A percentile compares a stretch with the other conserved stretches of the same genome.
phyloP scores from a whole-genome alignment of 2,113 vertebrate species.

The Psettodes erumei region DNA sequence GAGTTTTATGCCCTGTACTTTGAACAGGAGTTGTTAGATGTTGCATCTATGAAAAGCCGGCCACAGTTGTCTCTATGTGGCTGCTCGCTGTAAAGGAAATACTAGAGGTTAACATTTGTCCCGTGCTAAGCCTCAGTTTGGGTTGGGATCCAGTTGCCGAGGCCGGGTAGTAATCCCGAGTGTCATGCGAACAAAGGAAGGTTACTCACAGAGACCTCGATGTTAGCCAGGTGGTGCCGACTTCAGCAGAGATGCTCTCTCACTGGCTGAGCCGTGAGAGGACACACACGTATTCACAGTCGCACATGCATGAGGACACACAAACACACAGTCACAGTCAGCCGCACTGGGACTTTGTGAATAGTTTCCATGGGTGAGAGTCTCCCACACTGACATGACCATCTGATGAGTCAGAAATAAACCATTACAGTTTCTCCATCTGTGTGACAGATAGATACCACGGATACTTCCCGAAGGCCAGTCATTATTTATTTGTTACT shows the following conservation, averaged over 20 bases:
- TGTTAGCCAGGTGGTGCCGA: constrained; percentile 17
- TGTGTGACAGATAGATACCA: constrained; percentile 69
- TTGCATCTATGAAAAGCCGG: constrained; percentile 1
- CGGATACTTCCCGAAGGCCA: constrained; percentile 54
- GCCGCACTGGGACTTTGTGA: constrained; percentile 51
- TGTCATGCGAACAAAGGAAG: constrained; percentile 10
- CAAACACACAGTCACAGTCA: constrained; percentile 25
- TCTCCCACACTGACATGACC: constrained; percentile 59
- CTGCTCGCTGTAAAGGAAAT: neutral
- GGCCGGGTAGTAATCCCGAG: neutral
- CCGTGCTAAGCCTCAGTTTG: constrained; percentile 2
- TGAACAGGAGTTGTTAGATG: neutral
- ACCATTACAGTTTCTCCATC: constrained; percentile 66
- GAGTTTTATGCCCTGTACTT: neutral
- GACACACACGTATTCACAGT: neutral
- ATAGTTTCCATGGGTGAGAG: constrained; percentile 70
- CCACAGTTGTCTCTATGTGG: neutral
- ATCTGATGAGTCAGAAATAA: constrained; percentile 71
- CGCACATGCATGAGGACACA: constrained; percentile 23
- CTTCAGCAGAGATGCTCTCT: constrained; percentile 18
- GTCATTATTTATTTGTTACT: constrained; percentile 59
- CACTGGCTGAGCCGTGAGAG: neutral
- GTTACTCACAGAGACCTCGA: constrained; percentile 14
- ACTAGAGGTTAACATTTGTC: constrained; percentile 29
- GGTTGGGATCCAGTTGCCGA: neutral